These are phyloP conservation scores for Apostichopus californicus DNA, from an alignment of 35 echinoderm and acorn worm genomes.

Conservation along the genomic window DNA sequence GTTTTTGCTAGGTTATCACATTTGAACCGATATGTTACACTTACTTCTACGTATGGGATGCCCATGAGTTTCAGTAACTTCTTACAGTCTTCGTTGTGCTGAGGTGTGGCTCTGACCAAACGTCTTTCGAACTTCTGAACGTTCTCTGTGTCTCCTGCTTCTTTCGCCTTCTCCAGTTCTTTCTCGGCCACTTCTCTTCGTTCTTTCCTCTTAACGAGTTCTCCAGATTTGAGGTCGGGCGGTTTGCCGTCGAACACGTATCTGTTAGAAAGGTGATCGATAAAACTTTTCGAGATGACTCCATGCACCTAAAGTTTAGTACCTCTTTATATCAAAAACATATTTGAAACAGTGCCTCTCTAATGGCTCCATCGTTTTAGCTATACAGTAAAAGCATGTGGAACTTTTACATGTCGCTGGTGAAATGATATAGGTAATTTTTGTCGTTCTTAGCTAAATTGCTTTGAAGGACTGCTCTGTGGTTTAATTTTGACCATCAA, in stretches of 20 bases:
- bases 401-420: too few relatives aligned
- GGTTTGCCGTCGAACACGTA: slow-evolving; percentile 99
- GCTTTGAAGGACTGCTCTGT: too few relatives aligned
- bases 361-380: too few relatives aligned
- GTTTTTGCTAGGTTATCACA: too few relatives aligned
- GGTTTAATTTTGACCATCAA: too few relatives aligned
- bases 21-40: too few relatives aligned
- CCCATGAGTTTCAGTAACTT: slow-evolving; percentile 86
- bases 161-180: slow-evolving; percentile 92
- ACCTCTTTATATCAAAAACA: too few relatives aligned
- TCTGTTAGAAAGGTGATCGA: slow-evolving; percentile 33
- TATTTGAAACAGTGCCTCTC: too few relatives aligned
- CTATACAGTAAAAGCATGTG: too few relatives aligned
- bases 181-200: slow-evolving; percentile 84
- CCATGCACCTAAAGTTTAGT: too few relatives aligned
- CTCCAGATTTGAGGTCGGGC: slow-evolving; percentile 96
- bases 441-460: too few relatives aligned
- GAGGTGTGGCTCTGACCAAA: slow-evolving; percentile 77
- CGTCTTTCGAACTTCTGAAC: slow-evolving; percentile 92
- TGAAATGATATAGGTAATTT: too few relatives aligned
- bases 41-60: slow-evolving; percentile 81
- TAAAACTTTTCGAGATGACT: background rate
- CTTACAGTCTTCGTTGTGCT: slow-evolving; percentile 95
- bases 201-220: slow-evolving; percentile 85
- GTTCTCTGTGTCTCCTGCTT: slow-evolving; percentile 76